Percentiles rank a stretch among this genome's conserved stretches.
Conservation (phyloP, 2,113 vertebrate genomes). For the Oncorhynchus clarkii region DNA sequence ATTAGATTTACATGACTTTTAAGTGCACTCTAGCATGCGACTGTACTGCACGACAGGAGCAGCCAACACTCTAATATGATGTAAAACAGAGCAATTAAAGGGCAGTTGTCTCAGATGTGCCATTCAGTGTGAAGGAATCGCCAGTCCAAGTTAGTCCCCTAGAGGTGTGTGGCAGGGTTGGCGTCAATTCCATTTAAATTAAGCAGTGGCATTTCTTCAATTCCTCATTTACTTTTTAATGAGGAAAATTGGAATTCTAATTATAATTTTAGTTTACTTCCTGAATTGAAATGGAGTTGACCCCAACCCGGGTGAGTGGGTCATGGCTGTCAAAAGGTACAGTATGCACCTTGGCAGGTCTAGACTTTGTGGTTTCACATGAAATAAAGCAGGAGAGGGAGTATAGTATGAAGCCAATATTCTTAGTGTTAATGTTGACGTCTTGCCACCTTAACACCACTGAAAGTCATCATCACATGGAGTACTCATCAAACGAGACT, state of each 20-base stretch:
- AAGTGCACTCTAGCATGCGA: slow-evolving; percentile 21
- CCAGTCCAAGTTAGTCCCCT: neutral
- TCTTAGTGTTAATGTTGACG: slow-evolving; percentile 1
- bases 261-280: no score
- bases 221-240: no score
- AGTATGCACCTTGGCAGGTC: neutral
- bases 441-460: neutral
- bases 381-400: neutral
- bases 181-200: no score
- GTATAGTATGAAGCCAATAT: slow-evolving; percentile 3
- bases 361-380: neutral
- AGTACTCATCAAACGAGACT: slow-evolving; percentile 15
- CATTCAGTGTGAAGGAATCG: no score
- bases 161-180: no score
- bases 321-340: neutral
- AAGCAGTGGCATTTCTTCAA: no score
- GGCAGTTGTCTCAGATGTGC: neutral
- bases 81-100: slow-evolving; percentile 4
- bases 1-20: slow-evolving; percentile 41
- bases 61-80: slow-evolving; percentile 18
- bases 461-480: neutral
- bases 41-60: slow-evolving; percentile 16
- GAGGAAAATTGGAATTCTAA: no score
- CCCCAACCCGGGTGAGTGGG: neutral
- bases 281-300: no score